phyloP scores from a whole-genome alignment of 1,140 invertebrate genomes.

The Drosophila teissieri region DNA sequence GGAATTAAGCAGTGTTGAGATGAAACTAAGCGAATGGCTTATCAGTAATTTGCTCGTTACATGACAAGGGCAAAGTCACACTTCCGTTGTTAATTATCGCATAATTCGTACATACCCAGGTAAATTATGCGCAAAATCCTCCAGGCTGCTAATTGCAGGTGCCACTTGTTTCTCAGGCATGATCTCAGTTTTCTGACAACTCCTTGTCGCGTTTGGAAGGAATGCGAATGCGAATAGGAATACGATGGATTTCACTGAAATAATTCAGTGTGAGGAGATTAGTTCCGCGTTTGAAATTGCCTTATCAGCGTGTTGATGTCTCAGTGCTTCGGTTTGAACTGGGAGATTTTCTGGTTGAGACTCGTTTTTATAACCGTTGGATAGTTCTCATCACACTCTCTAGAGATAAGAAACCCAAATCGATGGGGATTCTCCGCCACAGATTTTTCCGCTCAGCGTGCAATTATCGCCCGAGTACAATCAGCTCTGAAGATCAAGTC shows the following conservation, averaged over 20 bases:
- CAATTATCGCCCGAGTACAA: constrained; percentile 15
- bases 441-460: constrained; percentile 2
- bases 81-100: constrained; percentile 9
- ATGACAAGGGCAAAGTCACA: constrained; percentile 69
- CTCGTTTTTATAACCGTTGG: constrained; percentile 18
- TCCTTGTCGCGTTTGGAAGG: constrained; percentile 19
- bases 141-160: constrained; percentile 60
- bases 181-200: constrained; percentile 13
- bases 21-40: constrained; percentile 21
- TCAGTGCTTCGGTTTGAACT: constrained; percentile 29
- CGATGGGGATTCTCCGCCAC: background rate
- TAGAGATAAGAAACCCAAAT: constrained; percentile 35
- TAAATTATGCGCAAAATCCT: constrained; percentile 68
- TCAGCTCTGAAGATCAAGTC: constrained; percentile 9
- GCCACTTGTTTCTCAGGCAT: constrained; percentile 74
- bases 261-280: constrained; percentile 10
- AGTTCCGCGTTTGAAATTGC: constrained; percentile 22
- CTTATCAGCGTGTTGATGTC: constrained; percentile 34
- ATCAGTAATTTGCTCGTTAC: constrained; percentile 59
- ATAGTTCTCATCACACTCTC: constrained; percentile 11
- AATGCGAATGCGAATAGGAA: constrained; percentile 15
- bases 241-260: constrained; percentile 42
- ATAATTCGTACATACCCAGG: constrained; percentile 63
- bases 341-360: constrained; percentile 18
- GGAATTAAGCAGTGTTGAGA: background rate